Conservation (phyloP, 1,140 invertebrate genomes). For the Zophobas morio region DNA sequence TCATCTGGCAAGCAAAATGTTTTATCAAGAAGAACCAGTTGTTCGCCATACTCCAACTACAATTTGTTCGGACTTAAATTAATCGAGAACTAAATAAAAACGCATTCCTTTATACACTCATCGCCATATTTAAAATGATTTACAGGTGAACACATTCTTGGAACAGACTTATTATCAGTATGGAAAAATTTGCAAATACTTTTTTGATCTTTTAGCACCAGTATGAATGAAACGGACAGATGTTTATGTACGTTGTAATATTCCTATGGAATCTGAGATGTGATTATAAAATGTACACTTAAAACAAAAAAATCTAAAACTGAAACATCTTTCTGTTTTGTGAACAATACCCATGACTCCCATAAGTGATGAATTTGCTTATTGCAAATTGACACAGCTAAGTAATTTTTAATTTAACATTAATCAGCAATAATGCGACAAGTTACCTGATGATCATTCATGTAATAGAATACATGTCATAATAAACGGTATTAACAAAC, state of each 20-base stretch:
- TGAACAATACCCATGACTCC: too few relatives aligned
- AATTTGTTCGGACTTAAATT: constrained; percentile 31
- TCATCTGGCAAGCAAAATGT: constrained; percentile 45
- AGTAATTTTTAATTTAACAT: too few relatives aligned
- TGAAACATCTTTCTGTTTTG: too few relatives aligned
- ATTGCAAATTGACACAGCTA: too few relatives aligned
- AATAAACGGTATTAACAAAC: too few relatives aligned
- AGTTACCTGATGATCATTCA: too few relatives aligned
- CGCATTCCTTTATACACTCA: constrained; percentile 19
- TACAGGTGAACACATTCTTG: constrained; percentile 31
- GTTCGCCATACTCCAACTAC: constrained; percentile 14
- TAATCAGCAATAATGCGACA: too few relatives aligned
- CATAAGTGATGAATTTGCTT: too few relatives aligned
- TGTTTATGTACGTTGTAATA: neutral
- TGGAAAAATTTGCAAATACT: constrained; percentile 16
- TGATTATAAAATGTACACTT: neutral
- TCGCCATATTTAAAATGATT: constrained; percentile 9
- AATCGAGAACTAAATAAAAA: constrained; percentile 33
- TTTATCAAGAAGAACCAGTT: constrained; percentile 25
- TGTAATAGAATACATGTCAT: too few relatives aligned
- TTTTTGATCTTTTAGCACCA: neutral
- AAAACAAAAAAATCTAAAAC: neutral
- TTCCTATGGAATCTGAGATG: neutral
- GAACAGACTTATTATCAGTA: neutral
- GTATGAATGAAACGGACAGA: constrained; percentile 1